phyloP scores from a whole-genome alignment of 1,140 invertebrate species.

The Homarus americanus region DNA sequence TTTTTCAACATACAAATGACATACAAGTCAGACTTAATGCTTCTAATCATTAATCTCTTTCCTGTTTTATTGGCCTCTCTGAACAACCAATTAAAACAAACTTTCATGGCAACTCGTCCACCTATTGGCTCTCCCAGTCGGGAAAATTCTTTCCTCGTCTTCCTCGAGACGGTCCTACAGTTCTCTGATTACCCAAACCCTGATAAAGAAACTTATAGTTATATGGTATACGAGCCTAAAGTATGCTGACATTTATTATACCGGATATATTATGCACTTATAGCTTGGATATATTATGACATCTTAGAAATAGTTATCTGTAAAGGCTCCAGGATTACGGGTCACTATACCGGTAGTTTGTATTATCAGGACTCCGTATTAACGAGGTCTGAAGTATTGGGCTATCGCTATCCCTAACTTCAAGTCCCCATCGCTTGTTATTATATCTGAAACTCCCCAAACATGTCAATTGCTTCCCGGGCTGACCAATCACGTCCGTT shows the following conservation, averaged over 20 bases:
- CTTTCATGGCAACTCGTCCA: neutral
- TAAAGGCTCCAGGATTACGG: no score
- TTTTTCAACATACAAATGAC: no score
- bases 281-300: no score
- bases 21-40: no score
- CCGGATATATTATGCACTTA: no score
- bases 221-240: no score
- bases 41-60: neutral
- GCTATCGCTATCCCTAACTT: neutral
- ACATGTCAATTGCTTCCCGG: neutral
- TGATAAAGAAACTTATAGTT: neutral
- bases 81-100: neutral
- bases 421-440: neutral
- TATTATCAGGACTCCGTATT: no score
- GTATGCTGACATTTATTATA: no score
- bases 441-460: neutral
- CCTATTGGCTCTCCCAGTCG: neutral
- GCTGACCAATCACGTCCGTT: slow-evolving; percentile 2
- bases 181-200: neutral
- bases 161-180: neutral
- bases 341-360: no score
- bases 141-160: neutral
- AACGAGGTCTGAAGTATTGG: neutral
- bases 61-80: neutral
- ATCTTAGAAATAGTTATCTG: no score